Base-by-base conservation (phyloP, 2,797 vertebrate species). In the Myripristis jacobus region DNA sequence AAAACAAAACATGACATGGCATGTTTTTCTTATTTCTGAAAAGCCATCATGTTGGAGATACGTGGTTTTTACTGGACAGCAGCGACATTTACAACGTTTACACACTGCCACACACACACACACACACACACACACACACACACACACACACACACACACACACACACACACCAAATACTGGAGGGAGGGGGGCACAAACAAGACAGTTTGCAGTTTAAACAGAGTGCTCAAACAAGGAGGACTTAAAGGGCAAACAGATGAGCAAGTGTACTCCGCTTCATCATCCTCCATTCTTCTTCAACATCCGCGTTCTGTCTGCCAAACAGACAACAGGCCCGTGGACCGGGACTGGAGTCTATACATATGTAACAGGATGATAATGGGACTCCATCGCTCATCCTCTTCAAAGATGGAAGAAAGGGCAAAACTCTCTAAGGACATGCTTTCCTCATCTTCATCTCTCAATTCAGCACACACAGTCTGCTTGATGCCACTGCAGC, bases 161-260 rank as follows among this genome's bases (percentile, higher is more conserved):
- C 2, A 58, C 15, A 25, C 27, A 29, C 27, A 29, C 27, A 29
- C 27, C 3, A 3, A 29, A 51, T 57, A 50, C 36, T 24, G 53
- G 10, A 25, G 4, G 43, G 41, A 27, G 43, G 3, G 34, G 34
- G 34, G 34, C 34, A 59, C 72, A 82, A 68, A 84, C 66, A 79
- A 58, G 63, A 18, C 31, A 16, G 62, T 68, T 66, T 55, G 46
- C 56, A 44, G 65, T 66, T 77, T 44, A 70, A 69, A 70, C 70
- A 70, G 24, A 73, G 58, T 12, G 43, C 66, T 71, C 47, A 73
- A 81, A 79, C 46, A 75, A 4, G 4, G 36, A 13, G n/a, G 19
- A 44, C 46, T 64, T 51, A 25, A 55, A 76, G 53, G 74, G 63
- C 69, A 82, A 57, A 70, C 52, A 58, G 50, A 73, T 52, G 62